phyloP scores from a whole-genome alignment of 2,797 vertebrate species.

The Phalanger gymnotis region DNA sequence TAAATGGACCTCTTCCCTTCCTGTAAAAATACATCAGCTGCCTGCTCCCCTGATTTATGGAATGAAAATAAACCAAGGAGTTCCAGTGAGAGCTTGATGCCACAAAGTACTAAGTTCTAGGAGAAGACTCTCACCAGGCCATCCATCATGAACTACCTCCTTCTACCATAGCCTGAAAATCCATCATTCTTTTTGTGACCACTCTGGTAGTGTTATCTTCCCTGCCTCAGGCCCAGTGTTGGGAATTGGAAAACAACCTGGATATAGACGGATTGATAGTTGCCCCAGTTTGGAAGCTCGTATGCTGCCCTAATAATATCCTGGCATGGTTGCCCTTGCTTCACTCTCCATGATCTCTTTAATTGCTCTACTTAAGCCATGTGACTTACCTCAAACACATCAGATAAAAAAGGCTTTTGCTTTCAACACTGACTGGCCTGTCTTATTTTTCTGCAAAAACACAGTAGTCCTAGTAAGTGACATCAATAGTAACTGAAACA shows the following conservation, averaged over 20 bases:
- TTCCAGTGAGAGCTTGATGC: too few species aligned
- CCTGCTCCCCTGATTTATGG: background rate
- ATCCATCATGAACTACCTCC: too few species aligned
- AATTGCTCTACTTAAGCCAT: background rate
- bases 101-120: too few species aligned
- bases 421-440: background rate
- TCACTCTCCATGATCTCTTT: background rate
- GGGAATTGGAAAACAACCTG: background rate
- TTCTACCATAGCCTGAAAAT: background rate
- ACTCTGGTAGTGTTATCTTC: background rate
- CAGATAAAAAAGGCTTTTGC: background rate
- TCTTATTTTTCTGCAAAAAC: background rate
- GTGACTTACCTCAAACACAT: background rate
- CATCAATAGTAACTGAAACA: background rate
- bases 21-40: background rate
- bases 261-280: background rate
- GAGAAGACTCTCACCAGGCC: too few species aligned
- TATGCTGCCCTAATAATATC: background rate
- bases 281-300: background rate
- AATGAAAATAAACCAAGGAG: background rate
- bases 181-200: background rate
- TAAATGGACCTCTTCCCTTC: background rate
- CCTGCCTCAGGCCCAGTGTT: background rate
- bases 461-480: background rate
- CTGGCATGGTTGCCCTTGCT: background rate